phyloP scores from a whole-genome alignment of 2,113 vertebrate genomes.

The Girardinichthys multiradiatus region DNA sequence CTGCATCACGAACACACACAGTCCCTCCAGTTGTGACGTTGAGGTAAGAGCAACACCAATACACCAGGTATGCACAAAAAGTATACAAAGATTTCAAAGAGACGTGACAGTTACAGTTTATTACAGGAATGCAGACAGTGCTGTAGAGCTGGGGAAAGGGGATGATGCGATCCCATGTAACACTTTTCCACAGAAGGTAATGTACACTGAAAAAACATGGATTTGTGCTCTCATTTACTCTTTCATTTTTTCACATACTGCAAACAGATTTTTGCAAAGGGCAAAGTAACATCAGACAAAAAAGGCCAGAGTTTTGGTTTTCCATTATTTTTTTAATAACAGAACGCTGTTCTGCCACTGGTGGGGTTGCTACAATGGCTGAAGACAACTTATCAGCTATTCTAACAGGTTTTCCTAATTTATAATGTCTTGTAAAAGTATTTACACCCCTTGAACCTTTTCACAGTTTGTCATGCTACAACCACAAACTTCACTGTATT shows the following conservation, averaged over 20 bases:
- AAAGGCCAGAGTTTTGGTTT: constrained; percentile 5
- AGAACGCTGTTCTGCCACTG: constrained; percentile 19
- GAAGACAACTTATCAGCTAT: constrained; percentile 18
- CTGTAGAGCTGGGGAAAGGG: constrained; percentile 16
- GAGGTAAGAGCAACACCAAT: constrained; percentile 79
- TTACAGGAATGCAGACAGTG: constrained; percentile 57
- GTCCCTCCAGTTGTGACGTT: constrained; percentile 78
- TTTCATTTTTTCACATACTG: constrained; percentile 4
- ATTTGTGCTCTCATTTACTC: constrained; percentile 16
- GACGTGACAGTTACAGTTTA: constrained; percentile 45
- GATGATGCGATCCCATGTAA: constrained; percentile 5
- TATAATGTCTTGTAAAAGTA: neutral
- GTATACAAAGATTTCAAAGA: constrained; percentile 50
- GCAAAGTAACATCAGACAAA: constrained; percentile 1
- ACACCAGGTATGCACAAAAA: constrained; percentile 65
- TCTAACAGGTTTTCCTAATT: constrained; percentile 23
- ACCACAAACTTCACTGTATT: neutral
- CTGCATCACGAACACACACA: constrained; percentile 34
- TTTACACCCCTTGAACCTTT: neutral
- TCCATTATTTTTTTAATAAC: neutral
- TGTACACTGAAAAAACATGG: neutral
- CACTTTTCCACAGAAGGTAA: constrained; percentile 15
- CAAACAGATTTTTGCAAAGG: constrained; percentile 10
- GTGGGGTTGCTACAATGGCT: constrained; percentile 14
- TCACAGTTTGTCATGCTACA: neutral